Evolutionary conservation across 1,140 invertebrate genomes (phyloP), one percentile per base, ranked within the genome.

Genomic region (Aphis gossypii): DNA sequence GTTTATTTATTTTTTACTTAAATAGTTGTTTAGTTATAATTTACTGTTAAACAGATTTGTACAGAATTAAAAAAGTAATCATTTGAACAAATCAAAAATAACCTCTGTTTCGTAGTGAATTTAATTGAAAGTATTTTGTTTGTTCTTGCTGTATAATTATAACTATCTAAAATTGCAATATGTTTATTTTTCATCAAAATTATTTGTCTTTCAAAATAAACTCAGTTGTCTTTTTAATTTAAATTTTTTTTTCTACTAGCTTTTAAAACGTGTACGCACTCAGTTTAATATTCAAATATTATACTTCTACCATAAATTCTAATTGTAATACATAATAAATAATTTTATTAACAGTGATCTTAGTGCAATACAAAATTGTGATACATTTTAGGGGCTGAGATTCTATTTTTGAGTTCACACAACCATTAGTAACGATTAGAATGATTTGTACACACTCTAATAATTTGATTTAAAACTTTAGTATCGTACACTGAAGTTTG

Each of bases 401-500:
- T 5, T 76, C 14, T 18, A n/a, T 76, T 76, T 68, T 76, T 76
- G 60, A 76, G 60, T n/a, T 76, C 14, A 1, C 60, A 35, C 14
- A n/a, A 76, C n/a, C 5, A 76, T 76, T 76, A n/a, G 30, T 76
- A 30, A 76, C 60, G 30, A 76, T 76, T 76, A 76, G 30, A 76
- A 76, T 76, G 11, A 76, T n/a, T 68, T 68, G 30, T 20, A 35
- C n/a, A 11, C 30, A n/a, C 60, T n/a, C 30, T 68, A 68, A n/a
- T 68, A 68, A 68, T n/a, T 68, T n/a, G 60, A 68, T n/a, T 68
- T 68, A 68, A 68, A 68, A 68, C 60, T 68, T 68, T 68, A 68
- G 60, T n/a, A 23, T 23, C 3, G 21, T 23, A 11, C 60, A 68
- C 11, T 68, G 60, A 68, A 14, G 48, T 51, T 51, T 51, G 14